A percentile compares a stretch with the other conserved stretches of the same genome.
These are phyloP conservation scores for Stercorarius parasiticus DNA, from an alignment of 2,113 vertebrate species.

Conservation along the genomic window DNA sequence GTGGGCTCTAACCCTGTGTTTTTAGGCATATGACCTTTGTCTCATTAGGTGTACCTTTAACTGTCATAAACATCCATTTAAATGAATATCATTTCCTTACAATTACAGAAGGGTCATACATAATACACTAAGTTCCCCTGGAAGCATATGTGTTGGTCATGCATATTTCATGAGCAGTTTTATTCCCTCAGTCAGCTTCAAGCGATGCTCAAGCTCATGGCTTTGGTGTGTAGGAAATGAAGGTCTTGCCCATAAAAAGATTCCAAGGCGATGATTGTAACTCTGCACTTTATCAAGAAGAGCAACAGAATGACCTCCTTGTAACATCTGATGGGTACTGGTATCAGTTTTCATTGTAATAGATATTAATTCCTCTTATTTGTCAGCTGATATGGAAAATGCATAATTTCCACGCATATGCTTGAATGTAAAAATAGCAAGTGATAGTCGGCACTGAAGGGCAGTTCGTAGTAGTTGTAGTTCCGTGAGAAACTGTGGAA, in stretches of 20 bases:
- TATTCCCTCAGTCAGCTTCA: conserved; percentile 74
- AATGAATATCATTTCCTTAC: conserved; percentile 79
- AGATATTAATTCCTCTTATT: conserved; percentile 35
- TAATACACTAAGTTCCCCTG: conserved; percentile 75
- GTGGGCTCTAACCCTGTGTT: conserved; percentile 51
- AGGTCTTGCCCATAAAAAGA: conserved; percentile 67
- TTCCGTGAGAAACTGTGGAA: background rate
- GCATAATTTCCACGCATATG: background rate
- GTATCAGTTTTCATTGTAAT: conserved; percentile 55
- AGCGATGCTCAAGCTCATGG: conserved; percentile 56
- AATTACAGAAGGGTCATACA: conserved; percentile 80
- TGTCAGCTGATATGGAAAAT: conserved; percentile 14
- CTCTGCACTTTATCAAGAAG: conserved; percentile 58
- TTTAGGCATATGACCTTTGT: conserved; percentile 73
- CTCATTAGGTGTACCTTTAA: conserved; percentile 74
- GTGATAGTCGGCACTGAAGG: background rate
- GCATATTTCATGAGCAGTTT: conserved; percentile 80
- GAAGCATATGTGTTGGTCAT: conserved; percentile 74
- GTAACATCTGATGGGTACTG: conserved; percentile 8
- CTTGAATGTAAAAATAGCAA: background rate
- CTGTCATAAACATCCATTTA: conserved; percentile 80
- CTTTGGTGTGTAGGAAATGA: conserved; percentile 71
- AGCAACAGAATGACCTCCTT: conserved; percentile 38
- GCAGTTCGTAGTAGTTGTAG: background rate
- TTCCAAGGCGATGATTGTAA: conserved; percentile 57